A percentile compares a stretch with the other conserved stretches of the same genome.
These are phyloP conservation scores for Uloborus diversus DNA, from an alignment of 1,140 invertebrate genomes.

Conservation along the genomic window DNA sequence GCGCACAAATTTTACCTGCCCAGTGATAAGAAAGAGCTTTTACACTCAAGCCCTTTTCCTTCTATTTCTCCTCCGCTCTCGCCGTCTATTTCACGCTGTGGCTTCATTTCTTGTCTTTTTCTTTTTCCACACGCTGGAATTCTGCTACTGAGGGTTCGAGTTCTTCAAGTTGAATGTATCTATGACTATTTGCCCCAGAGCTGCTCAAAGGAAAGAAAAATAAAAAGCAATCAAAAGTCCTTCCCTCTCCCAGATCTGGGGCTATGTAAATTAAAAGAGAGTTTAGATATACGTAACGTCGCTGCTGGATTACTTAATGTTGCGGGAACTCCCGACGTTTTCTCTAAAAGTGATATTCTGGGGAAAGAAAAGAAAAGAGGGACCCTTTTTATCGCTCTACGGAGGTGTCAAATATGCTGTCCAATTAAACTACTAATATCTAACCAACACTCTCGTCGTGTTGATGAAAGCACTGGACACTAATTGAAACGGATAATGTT, in stretches of 20 bases:
- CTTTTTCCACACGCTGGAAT: not conserved
- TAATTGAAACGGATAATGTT: no score
- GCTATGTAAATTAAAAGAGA: conserved; percentile 53
- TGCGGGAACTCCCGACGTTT: conserved; percentile 1
- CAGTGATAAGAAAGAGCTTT: conserved; percentile 19
- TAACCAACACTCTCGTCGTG: no score
- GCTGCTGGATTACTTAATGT: conserved; percentile 39
- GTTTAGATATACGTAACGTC: conserved; percentile 37
- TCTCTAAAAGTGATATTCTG: not conserved
- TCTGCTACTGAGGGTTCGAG: conserved; percentile 24
- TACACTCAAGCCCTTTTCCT: not conserved
- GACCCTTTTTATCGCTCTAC: no score
- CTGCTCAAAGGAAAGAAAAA: conserved; percentile 21
- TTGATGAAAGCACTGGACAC: no score
- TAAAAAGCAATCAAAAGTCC: conserved; percentile 50
- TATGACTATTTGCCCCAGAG: conserved; percentile 42
- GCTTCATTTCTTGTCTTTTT: not conserved
- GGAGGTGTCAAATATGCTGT: no score
- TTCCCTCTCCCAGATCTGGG: not conserved
- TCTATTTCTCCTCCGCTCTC: not conserved
- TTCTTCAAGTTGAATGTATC: conserved; percentile 19
- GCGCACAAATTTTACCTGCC: conserved; percentile 28
- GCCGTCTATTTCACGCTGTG: not conserved
- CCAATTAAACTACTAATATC: no score
- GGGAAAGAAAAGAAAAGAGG: no score